Evolutionary conservation across 2,113 vertebrate genomes (phyloP).

Genomic region (Donacobius atricapilla): DNA sequence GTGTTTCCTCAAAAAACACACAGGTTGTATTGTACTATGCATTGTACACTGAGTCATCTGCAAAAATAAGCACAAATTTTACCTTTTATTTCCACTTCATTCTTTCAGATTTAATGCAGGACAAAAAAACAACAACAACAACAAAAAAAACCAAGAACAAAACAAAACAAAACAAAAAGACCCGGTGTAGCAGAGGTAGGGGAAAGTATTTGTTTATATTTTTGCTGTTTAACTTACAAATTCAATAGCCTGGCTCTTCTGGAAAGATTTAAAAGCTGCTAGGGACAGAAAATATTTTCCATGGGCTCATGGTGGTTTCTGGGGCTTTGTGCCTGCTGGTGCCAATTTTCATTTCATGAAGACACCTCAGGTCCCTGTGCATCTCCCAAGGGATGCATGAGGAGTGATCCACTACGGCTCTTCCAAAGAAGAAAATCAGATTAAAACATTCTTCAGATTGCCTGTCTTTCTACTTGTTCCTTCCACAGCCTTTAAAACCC

Average conservation of each 20-base stretch:
- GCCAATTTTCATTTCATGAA: not conserved
- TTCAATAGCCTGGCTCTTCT: not conserved
- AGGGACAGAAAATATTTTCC: not conserved
- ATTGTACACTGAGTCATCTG: not conserved
- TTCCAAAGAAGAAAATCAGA: not conserved
- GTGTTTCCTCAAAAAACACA: not conserved
- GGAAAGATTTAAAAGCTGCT: not conserved
- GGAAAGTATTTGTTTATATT: not conserved
- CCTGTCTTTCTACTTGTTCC: not conserved
- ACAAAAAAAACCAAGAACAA: too few relatives aligned
- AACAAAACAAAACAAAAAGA: too few relatives aligned
- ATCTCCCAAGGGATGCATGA: not conserved
- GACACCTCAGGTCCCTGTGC: not conserved
- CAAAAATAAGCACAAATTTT: not conserved
- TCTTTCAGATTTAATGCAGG: not conserved
- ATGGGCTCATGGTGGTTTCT: not conserved
- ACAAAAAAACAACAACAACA: too few relatives aligned
- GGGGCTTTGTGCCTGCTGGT: fast-evolving
- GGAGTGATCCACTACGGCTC: not conserved
- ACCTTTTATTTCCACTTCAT: not conserved
- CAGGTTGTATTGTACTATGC: not conserved
- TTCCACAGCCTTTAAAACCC: not conserved
- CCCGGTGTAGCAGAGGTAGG: fast-evolving
- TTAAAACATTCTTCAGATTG: not conserved
- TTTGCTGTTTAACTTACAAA: not conserved